A percentile compares a stretch with the other conserved stretches of the same genome.
Conservation (phyloP, 92 coral and sea anemone species). For the Blastomussa wellsi region DNA sequence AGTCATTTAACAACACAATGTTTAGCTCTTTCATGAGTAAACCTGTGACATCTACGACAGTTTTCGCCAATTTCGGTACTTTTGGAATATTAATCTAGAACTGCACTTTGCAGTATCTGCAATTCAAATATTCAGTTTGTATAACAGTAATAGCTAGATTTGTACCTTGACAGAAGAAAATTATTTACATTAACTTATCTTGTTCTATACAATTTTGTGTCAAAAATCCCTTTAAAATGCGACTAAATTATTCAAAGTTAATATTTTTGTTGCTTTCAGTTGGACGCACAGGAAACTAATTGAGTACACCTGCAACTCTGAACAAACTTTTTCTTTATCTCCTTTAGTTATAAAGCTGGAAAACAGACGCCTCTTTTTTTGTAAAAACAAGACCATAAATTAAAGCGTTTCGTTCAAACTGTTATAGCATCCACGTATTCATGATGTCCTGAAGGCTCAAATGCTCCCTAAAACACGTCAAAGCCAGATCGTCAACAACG, state of each 20-base stretch:
- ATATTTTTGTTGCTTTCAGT: not conserved
- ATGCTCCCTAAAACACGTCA: slow-evolving; percentile 61
- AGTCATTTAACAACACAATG: not conserved
- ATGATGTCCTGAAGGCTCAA: slow-evolving; percentile 62
- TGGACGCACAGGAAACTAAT: not conserved
- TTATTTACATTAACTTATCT: not conserved
- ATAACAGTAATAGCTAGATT: not conserved
- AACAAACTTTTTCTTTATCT: not conserved
- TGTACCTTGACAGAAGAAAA: not conserved
- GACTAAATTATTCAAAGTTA: not conserved
- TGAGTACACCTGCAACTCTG: not conserved
- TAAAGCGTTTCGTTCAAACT: not conserved
- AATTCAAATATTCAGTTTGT: not conserved
- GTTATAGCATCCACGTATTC: slow-evolving; percentile 59
- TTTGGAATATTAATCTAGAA: not conserved
- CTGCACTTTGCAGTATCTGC: not conserved
- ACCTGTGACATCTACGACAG: not conserved
- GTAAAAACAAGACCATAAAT: not conserved
- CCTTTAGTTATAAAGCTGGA: not conserved
- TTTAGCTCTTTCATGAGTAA: not conserved
- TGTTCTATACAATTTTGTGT: not conserved
- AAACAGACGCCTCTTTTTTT: not conserved
- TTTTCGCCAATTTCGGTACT: not conserved
- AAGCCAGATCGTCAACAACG: slow-evolving; percentile 35
- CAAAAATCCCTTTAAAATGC: not conserved